Base-by-base conservation (phyloP, 2,797 vertebrate genomes). In the Rhincodon typus region DNA sequence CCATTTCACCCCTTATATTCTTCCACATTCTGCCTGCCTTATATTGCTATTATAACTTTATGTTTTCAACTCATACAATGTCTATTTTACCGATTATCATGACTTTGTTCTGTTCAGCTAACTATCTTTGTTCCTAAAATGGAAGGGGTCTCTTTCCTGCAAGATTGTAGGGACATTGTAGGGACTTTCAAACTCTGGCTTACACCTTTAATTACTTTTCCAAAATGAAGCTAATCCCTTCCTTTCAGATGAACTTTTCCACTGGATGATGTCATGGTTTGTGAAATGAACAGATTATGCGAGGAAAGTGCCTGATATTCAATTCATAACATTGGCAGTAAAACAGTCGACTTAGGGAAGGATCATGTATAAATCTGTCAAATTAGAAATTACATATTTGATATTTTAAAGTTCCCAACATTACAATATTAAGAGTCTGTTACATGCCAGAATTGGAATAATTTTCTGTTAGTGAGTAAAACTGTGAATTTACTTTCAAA, bases 301-400 rank as follows among this genome's bases (percentile, higher is more conserved):
- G 62, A 93, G 90, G 66, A 93, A 93, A 62, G 21, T 93, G 90
- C 62, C 90, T 69, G 90, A 93, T 66, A 12, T 93, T 93, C 90
- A 93, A 93, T 17, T 93, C 90, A 69, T 93, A 93, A 93, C 90
- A 93, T 67, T 42, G n/a, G 90, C 90, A 93, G 90, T 93, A 93
- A 93, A 93, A n/a, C 62, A 93, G 90, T 69, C 90, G 10, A 67
- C 62, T 69, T 93, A 69, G 34, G 69, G 90, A 21, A 93, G 66
- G n/a, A 93, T 69, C n/a, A 67, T 25, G n/a, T 12, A 93, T 69
- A 93, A 93, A 93, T 93, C 90, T 93, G n/a, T 69, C 90, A 93
- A 67, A 93, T 93, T 38, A 69, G 2, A 93, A 42, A 23, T 93
- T 93, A 38, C 38, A 42, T 4, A 42, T 69, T 67, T 25, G 21